These are phyloP conservation scores for Apamea epomidion DNA, from an alignment of 2,888 invertebrate genomes.

Conservation along the genomic window DNA sequence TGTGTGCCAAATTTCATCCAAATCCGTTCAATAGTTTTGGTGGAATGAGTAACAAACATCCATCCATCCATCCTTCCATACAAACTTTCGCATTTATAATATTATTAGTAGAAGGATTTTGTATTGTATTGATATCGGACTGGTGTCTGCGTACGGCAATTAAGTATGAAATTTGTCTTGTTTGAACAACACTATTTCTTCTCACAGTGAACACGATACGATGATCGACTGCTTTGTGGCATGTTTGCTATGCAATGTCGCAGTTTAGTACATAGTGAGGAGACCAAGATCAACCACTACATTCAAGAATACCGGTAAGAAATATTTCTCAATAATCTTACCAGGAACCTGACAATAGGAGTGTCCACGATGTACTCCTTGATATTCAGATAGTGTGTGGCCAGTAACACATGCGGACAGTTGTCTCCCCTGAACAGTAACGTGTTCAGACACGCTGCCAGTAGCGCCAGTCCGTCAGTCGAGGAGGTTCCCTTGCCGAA, in stretches of 20 bases:
- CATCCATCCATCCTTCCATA: no score
- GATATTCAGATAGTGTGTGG: constrained; percentile 94
- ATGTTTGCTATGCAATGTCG: no score
- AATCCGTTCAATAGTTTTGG: no score
- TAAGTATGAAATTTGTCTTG: neutral
- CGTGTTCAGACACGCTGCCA: constrained; percentile 92
- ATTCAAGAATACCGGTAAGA: neutral
- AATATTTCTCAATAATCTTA: constrained; percentile 71
- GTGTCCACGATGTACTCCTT: constrained; percentile 90
- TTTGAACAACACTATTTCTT: neutral
- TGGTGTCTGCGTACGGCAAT: neutral
- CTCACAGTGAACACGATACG: neutral
- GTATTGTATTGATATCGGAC: neutral
- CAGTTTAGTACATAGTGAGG: neutral
- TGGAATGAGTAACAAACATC: no score
- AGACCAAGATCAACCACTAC: neutral
- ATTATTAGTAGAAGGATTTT: neutral
- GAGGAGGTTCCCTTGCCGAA: constrained; percentile 64
- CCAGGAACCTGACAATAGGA: constrained; percentile 89
- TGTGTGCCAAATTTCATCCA: no score
- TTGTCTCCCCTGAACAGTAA: constrained; percentile 88
- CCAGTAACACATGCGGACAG: constrained; percentile 94
- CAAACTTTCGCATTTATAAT: no score
- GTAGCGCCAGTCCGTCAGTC: constrained; percentile 93
- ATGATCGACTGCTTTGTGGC: neutral